A percentile compares a stretch with the other conserved stretches of the same genome.
Conservation (phyloP, 2,113 vertebrate genomes). For the Himantopus leucocephalus region DNA sequence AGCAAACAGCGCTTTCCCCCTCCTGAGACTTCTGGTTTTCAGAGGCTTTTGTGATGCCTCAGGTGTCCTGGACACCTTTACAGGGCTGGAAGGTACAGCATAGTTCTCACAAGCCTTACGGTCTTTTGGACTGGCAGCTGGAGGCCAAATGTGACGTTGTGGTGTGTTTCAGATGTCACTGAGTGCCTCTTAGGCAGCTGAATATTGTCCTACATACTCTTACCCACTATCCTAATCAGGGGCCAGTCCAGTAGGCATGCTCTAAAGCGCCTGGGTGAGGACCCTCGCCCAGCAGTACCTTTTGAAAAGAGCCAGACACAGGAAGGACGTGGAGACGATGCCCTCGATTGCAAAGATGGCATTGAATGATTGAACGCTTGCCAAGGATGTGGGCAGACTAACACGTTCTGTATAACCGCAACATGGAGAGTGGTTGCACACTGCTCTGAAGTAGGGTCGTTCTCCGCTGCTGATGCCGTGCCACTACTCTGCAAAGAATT, state of each 20-base stretch:
- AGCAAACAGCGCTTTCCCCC: neutral
- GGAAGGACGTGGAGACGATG: neutral
- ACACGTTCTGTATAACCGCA: accelerated
- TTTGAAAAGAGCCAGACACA: neutral
- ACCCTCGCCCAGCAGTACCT: neutral
- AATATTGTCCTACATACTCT: neutral
- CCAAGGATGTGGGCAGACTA: neutral
- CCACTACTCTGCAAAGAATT: neutral
- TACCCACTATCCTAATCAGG: neutral
- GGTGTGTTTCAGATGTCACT: neutral
- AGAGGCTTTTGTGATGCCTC: neutral
- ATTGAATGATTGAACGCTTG: neutral
- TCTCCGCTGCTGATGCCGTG: neutral
- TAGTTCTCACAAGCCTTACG: neutral
- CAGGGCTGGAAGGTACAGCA: neutral
- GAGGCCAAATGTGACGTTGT: neutral
- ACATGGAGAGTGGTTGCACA: accelerated
- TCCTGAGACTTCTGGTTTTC: neutral
- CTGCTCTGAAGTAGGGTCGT: neutral
- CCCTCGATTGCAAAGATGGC: neutral
- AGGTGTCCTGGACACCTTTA: neutral
- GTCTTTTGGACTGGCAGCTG: neutral
- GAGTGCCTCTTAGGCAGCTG: neutral
- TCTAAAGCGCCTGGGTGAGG: neutral
- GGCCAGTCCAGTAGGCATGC: no score